A percentile compares a stretch with the other conserved stretches of the same genome.
Evolutionary conservation across 2,888 invertebrate species (phyloP).

Genomic region (Conistra vaccinii): DNA sequence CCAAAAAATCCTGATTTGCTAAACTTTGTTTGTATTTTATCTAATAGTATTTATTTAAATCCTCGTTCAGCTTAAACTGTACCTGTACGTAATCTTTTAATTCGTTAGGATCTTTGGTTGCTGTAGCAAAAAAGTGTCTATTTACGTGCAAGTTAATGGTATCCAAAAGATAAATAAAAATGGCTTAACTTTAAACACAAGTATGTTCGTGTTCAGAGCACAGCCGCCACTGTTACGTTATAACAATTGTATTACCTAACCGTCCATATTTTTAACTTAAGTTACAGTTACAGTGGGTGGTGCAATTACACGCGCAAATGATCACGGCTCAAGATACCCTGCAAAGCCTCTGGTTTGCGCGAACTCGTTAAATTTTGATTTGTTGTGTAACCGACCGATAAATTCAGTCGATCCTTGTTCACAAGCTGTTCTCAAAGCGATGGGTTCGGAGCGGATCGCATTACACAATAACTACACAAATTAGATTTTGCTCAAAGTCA

Average conservation of each 20-base stretch:
- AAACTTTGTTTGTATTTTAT: constrained; percentile 86
- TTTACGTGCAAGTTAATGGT: constrained; percentile 84
- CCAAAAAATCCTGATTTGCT: constrained; percentile 74
- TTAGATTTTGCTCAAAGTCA: constrained; percentile 90
- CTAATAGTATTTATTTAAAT: constrained; percentile 89
- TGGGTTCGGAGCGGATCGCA: constrained; percentile 81
- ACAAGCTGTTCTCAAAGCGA: constrained; percentile 80
- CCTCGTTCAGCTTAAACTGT: constrained; percentile 86
- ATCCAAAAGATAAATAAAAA: constrained; percentile 78
- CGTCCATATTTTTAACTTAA: constrained; percentile 50
- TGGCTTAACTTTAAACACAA: constrained; percentile 68
- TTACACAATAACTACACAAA: constrained; percentile 90
- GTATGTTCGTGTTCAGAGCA: constrained; percentile 63
- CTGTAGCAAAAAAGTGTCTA: constrained; percentile 78
- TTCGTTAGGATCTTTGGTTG: constrained; percentile 59
- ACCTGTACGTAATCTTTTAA: constrained; percentile 83
- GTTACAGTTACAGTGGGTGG: constrained; percentile 78
- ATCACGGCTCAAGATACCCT: constrained; percentile 78
- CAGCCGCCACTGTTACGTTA: constrained; percentile 63
- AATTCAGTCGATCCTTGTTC: constrained; percentile 82
- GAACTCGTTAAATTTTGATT: constrained; percentile 89
- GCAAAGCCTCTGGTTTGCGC: constrained; percentile 82
- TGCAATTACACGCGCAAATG: constrained; percentile 87
- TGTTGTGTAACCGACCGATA: constrained; percentile 90
- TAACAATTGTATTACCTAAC: constrained; percentile 54